Evolutionary conservation across 2,113 vertebrate genomes (phyloP).

Genomic region (Vulpes lagopus): DNA sequence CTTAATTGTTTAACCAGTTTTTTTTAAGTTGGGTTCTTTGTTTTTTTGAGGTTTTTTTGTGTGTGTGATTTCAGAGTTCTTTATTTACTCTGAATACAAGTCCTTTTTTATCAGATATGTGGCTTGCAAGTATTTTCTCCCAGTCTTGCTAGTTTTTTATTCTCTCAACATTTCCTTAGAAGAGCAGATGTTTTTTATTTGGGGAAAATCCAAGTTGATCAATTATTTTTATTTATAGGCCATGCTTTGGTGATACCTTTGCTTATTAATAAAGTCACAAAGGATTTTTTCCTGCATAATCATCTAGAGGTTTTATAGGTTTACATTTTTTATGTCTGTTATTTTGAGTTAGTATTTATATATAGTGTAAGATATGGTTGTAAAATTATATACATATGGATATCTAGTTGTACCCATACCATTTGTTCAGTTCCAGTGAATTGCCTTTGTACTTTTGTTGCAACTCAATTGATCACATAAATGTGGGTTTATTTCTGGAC

Average conservation of each 20-base stretch:
- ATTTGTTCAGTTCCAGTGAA: neutral
- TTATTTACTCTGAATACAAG: neutral
- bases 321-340: neutral
- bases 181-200: neutral
- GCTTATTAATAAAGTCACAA: neutral
- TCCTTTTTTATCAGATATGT: neutral
- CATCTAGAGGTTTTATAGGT: neutral
- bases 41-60: neutral
- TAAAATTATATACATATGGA: neutral
- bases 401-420: neutral
- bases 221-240: neutral
- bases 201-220: neutral
- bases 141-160: neutral
- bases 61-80: constrained; percentile 2
- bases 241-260: neutral
- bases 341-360: neutral
- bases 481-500: neutral
- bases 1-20: constrained; percentile 5
- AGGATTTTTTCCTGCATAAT: neutral
- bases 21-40: neutral
- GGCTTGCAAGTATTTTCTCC: neutral
- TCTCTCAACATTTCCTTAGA: neutral
- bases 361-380: neutral
- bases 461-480: neutral
- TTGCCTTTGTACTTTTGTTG: neutral